A percentile compares a stretch with the other conserved stretches of the same genome.
These are phyloP conservation scores for Hippocampus mohnikei DNA, from an alignment of 2,113 vertebrate species.

Conservation along the genomic window DNA sequence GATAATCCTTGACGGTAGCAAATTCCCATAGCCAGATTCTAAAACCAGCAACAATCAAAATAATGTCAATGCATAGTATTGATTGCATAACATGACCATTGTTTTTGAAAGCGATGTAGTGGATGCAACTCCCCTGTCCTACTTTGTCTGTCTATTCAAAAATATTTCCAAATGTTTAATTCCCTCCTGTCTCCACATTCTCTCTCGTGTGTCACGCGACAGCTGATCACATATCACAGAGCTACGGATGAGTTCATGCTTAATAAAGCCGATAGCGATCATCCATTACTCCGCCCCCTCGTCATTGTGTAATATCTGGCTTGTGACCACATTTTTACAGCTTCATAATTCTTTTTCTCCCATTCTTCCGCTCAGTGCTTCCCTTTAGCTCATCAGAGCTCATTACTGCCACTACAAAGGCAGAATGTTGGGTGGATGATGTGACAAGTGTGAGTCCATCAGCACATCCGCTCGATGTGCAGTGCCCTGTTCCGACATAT, in stretches of 20 bases:
- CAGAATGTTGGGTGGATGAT: conserved; percentile 18
- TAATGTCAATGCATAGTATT: background rate
- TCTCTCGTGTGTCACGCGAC: too few relatives aligned
- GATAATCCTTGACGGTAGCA: too few relatives aligned
- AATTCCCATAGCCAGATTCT: background rate
- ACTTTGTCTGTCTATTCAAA: too few relatives aligned
- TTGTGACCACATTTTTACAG: conserved; percentile 22
- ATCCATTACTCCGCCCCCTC: background rate
- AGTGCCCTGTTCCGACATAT: conserved; percentile 10
- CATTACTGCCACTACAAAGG: conserved; percentile 20
- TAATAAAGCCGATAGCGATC: background rate
- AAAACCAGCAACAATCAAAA: background rate
- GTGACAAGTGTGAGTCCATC: conserved; percentile 17
- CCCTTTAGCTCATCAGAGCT: conserved; percentile 36
- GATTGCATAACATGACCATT: too few relatives aligned
- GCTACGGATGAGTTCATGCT: background rate
- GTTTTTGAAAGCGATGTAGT: background rate
- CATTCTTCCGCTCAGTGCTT: conserved; percentile 11
- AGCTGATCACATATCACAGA: background rate
- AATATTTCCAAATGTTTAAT: too few relatives aligned
- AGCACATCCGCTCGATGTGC: background rate
- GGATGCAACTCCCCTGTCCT: too few relatives aligned
- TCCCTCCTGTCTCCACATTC: too few relatives aligned
- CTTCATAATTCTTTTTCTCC: conserved; percentile 29
- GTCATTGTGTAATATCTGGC: conserved; percentile 28